These are phyloP conservation scores for Chrysomela aeneicollis DNA, from an alignment of 2,888 invertebrate genomes.

Conservation along the genomic window DNA sequence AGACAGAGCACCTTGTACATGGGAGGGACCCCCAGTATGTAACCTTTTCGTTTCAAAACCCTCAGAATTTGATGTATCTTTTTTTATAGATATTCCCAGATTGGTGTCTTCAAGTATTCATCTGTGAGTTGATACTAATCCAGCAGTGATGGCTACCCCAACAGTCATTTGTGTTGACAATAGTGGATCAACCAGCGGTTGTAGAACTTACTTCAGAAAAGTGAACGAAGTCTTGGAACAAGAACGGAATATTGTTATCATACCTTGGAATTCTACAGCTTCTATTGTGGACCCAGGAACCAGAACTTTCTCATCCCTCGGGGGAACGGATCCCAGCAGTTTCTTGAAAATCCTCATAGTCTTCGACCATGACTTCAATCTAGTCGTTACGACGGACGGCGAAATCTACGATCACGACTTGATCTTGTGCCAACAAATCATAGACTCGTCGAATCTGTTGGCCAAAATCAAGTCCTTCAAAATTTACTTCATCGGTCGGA, in stretches of 20 bases:
- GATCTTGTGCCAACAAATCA: not conserved
- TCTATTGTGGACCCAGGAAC: not conserved
- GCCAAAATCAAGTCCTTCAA: not conserved
- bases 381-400: slow-evolving; percentile 6
- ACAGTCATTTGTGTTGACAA: slow-evolving; percentile 10
- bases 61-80: no score
- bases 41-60: no score
- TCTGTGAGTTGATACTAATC: not conserved
- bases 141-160: not conserved
- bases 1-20: no score
- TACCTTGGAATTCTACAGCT: slow-evolving; percentile 5
- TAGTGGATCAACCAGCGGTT: not conserved
- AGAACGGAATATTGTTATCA: not conserved
- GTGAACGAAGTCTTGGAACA: not conserved
- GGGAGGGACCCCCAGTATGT: no score
- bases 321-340: not conserved
- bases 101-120: not conserved
- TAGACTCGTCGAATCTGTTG: not conserved
- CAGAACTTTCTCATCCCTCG: not conserved
- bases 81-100: no score
- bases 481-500: slow-evolving; percentile 1
- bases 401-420: not conserved
- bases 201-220: not conserved
- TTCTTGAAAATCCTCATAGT: not conserved
- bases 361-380: not conserved